Evolutionary conservation across 2,113 vertebrate species (phyloP).

Genomic region (Etheostoma cragini): DNA sequence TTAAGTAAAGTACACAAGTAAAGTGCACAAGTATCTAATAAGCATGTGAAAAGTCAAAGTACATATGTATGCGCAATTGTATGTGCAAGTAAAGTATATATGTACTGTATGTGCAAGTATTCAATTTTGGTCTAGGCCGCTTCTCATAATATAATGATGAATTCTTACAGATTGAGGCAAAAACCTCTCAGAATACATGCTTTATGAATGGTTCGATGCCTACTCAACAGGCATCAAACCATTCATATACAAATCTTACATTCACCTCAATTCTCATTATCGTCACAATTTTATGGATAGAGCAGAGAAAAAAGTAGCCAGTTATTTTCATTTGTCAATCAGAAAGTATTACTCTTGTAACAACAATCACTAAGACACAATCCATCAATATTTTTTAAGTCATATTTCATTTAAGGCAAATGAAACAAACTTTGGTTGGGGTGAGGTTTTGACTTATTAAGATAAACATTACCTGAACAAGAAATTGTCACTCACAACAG

Average conservation of each 20-base stretch:
- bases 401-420: background rate
- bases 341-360: background rate
- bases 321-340: background rate
- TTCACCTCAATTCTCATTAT: no score
- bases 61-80: no score
- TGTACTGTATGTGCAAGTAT: no score
- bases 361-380: background rate
- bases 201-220: background rate
- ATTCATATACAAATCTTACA: no score
- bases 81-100: no score
- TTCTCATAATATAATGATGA: background rate
- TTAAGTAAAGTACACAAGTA: no score
- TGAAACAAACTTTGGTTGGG: background rate
- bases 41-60: no score
- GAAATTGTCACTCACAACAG: background rate
- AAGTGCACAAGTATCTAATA: no score
- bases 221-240: no score
- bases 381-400: background rate
- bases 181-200: background rate
- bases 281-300: background rate
- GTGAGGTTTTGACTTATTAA: background rate
- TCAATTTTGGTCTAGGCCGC: no score
- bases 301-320: background rate
- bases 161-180: background rate
- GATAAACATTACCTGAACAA: background rate